Percentiles rank a stretch among this genome's conserved stretches.
Conservation (phyloP, 2,113 vertebrate genomes). For the Ardeotis arabs region DNA sequence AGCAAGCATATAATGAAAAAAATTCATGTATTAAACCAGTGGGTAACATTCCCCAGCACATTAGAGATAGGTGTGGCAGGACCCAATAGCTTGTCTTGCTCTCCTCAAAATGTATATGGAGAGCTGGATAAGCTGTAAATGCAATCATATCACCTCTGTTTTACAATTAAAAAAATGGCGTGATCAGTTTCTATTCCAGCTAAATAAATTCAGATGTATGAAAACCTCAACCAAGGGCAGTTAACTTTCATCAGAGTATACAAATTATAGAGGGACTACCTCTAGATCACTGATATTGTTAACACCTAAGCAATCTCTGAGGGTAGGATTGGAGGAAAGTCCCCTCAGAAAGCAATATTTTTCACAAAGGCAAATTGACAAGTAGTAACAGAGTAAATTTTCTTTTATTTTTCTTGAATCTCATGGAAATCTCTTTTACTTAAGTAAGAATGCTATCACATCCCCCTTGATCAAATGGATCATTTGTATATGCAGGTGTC, state of each 20-base stretch:
- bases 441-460: background rate
- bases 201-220: background rate
- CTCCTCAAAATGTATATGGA: background rate
- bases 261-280: background rate
- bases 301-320: background rate
- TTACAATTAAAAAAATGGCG: background rate
- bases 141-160: background rate
- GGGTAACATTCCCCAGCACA: background rate
- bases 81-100: background rate
- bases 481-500: fast-evolving
- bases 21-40: background rate
- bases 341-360: background rate
- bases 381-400: background rate
- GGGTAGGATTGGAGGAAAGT: background rate
- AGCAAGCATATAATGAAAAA: background rate
- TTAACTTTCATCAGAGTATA: background rate
- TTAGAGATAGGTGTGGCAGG: background rate
- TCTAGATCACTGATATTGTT: background rate
- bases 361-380: background rate
- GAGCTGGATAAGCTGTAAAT: background rate
- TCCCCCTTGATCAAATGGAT: background rate
- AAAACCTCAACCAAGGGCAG: background rate
- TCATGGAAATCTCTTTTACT: background rate
- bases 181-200: background rate
- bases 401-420: background rate